These are phyloP conservation scores for Myopa testacea DNA, from an alignment of 2,888 invertebrate genomes.

Conservation along the genomic window DNA sequence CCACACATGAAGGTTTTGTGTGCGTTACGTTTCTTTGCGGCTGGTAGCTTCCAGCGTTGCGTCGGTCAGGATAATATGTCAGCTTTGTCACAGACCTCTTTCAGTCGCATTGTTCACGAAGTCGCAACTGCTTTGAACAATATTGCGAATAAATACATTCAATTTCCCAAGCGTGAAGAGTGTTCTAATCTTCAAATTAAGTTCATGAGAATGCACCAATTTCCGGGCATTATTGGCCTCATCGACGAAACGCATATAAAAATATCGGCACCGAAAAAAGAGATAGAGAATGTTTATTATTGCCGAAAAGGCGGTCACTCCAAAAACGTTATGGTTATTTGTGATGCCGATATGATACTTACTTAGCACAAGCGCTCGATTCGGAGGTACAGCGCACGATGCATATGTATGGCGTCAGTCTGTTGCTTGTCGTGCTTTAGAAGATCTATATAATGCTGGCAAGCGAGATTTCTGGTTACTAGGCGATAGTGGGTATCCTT, in stretches of 20 bases:
- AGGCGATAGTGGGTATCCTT: conserved; percentile 42
- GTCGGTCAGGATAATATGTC: conserved; percentile 39
- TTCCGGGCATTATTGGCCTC: conserved; percentile 39
- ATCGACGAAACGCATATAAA: conserved; percentile 35
- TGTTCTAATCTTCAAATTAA: conserved; percentile 34
- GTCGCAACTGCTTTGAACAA: conserved; percentile 40
- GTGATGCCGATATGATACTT: conserved; percentile 33
- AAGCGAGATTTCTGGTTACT: conserved; percentile 38
- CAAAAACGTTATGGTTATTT: conserved; percentile 40
- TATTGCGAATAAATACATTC: conserved; percentile 35
- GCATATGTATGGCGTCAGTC: conserved; percentile 33
- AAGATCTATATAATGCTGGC: conserved; percentile 17
- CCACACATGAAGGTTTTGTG: conserved; percentile 21
- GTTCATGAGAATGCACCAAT: conserved; percentile 39
- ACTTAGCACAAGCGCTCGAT: conserved; percentile 1
- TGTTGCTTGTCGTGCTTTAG: not conserved
- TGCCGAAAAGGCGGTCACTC: conserved; percentile 38
- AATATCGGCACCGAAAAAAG: conserved; percentile 30
- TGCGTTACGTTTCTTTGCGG: conserved; percentile 38
- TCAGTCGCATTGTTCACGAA: conserved; percentile 37
- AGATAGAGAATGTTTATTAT: conserved; percentile 36
- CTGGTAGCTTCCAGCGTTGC: conserved; percentile 38
- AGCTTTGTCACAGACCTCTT: conserved; percentile 38
- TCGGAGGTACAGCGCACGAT: conserved; percentile 28
- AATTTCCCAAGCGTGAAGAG: conserved; percentile 41